Base-by-base conservation (phyloP, 2,797 vertebrate genomes). In the Clamator glandarius region DNA sequence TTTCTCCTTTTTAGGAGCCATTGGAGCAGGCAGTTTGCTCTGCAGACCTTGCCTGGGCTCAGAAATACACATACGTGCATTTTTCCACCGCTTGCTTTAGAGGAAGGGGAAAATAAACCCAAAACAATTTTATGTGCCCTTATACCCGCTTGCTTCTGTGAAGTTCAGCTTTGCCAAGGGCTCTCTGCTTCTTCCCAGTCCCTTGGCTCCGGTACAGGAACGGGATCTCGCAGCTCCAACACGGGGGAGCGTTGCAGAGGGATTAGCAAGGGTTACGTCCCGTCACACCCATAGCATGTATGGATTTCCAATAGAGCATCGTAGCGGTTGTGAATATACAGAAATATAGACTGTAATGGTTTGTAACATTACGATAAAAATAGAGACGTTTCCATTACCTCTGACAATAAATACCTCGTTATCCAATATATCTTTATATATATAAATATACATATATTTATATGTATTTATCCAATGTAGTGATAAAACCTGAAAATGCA, bases 311-410 rank as follows among this genome's bases (percentile, higher is more conserved):
- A 67, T 58, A 58, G 24, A 5, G 33, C 3, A 0, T 52, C 8
- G 5, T 66, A 84, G 63, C 68, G 42, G 64, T 64, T 84, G 51
- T 0, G 13, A 85, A 78, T 87, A 92, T 54, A 91, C 42, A 84
- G 87, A 92, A 88, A 90, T 62, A 85, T 72, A 87, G 29, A 55
- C 54, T 90, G 67, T 69, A 86, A 81, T 67, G 48, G 78, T 72
- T 79, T 89, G 87, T 91, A 95, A 93, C 79, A 91, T 95, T 96
- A 79, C 58, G 39, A 87, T 50, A 96, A 94, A 88, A 96, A 96
- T 97, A 96, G 83, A 96, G n/a, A 91, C 52, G 73, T 96, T 90
- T 91, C 64, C 70, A 19, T 95, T 93, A 91, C 54, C 63, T 93
- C 84, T 92, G 86, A 73, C 70, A 95, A 89, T 89, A 95, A 96